Percentiles rank a stretch among this genome's conserved stretches.
phyloP scores from a whole-genome alignment of 2,113 vertebrate species.

The Xyrauchen texanus region DNA sequence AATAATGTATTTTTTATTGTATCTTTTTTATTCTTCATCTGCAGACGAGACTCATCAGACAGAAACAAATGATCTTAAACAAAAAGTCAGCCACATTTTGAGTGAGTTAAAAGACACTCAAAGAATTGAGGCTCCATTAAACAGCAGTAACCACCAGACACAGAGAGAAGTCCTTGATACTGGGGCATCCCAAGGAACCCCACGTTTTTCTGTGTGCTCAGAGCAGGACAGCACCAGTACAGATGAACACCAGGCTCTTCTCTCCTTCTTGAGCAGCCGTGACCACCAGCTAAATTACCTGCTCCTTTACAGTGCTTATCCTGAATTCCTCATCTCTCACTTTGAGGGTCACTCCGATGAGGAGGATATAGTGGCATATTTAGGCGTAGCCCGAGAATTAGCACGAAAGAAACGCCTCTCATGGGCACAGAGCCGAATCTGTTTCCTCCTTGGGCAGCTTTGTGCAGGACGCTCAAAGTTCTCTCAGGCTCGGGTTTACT shows the following conservation, averaged over 20 bases:
- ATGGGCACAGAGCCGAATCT: constrained; percentile 87
- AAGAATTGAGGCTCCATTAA: constrained; percentile 49
- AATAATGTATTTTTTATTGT: neutral
- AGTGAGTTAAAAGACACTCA: constrained; percentile 51
- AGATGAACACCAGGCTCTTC: constrained; percentile 64
- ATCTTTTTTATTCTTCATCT: neutral
- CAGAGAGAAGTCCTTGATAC: neutral
- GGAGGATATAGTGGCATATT: constrained; percentile 74
- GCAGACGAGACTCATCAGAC: neutral
- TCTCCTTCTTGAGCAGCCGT: constrained; percentile 73
- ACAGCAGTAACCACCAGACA: constrained; percentile 27
- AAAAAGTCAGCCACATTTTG: constrained; percentile 55
- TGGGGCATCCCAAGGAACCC: constrained; percentile 23
- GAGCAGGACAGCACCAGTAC: constrained; percentile 51
- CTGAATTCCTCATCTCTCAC: constrained; percentile 60
- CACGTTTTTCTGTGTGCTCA: constrained; percentile 64
- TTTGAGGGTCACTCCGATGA: constrained; percentile 76
- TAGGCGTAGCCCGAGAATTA: constrained; percentile 76
- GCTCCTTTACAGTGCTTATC: constrained; percentile 74
- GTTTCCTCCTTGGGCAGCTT: constrained; percentile 86
- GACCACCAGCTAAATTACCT: constrained; percentile 67
- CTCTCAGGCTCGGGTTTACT: constrained; percentile 92
- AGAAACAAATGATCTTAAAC: constrained; percentile 55
- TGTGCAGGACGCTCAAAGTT: constrained; percentile 82
- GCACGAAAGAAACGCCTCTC: constrained; percentile 79